Evolutionary conservation across 1,140 invertebrate species (phyloP), one percentile per base, ranked within the genome.

Genomic region (Tribolium madens): DNA sequence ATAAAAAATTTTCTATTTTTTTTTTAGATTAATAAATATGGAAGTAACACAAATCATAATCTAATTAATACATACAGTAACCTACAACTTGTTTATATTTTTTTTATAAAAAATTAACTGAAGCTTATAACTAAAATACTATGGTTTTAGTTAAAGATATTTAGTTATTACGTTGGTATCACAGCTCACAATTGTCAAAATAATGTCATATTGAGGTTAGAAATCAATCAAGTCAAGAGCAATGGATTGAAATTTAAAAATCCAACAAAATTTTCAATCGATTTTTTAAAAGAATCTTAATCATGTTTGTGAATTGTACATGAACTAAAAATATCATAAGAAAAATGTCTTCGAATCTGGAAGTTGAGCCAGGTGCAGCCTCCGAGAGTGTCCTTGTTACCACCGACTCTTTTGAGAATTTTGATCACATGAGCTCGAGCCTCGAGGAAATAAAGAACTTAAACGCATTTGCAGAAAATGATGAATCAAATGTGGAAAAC

Each of bases 331-430:
- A 21, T 2, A 21, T 47, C 69, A 17, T 4, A 47, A 71, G 17
- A 79, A 76, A 1, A 68, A 81, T 78, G 80, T 76, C 77, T 6
- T 75, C 79, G 10, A 79, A 48, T 74, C 73, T 82, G 6, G 83
- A 84, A 57, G 75, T 83, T 10, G 84, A 84, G 68, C 84, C 84
- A 33, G 90, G 90, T 15, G 89, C 89, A 68, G 88, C 89, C 4
- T 79, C 84, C 7, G 92, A 92, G 81, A 91, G 89, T 70, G 90
- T 93, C 85, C 86, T 94, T 18, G 89, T 93, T 13, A 90, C 91
- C 5, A 91, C 90, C 4, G 91, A 92, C 81, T 91, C 89, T 15
- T 92, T 91, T 79, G 91, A 93, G 80, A 91, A 93, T 77, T 90
- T 92, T 79, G 91, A 91, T 46, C 89, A 90, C 80, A 90, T 92